phyloP scores from a whole-genome alignment of 2,113 vertebrate genomes.

The Dasyornis broadbenti region DNA sequence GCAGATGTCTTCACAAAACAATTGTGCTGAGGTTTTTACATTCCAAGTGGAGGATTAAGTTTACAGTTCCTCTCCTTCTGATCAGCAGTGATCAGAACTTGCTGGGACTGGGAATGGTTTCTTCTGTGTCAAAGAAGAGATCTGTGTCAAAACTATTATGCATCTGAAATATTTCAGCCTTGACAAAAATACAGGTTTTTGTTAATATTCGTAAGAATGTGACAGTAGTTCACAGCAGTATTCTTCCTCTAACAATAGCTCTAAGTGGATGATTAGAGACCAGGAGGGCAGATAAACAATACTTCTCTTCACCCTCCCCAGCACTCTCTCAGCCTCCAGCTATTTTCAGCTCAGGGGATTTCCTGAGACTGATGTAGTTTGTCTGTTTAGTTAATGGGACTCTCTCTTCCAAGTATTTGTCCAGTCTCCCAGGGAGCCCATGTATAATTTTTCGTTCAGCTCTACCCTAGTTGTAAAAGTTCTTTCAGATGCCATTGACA shows the following conservation, averaged over 20 bases:
- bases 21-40: background rate
- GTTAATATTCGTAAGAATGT: slow-evolving; percentile 7
- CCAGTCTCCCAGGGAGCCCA: background rate
- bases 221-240: slow-evolving; percentile 28
- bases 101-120: background rate
- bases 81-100: background rate
- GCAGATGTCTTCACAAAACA: slow-evolving; percentile 14
- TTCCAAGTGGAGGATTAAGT: background rate
- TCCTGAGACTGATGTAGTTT: slow-evolving; percentile 39
- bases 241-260: slow-evolving; percentile 49
- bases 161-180: slow-evolving; percentile 34
- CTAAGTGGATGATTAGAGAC: background rate
- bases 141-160: background rate
- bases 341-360: slow-evolving; percentile 58
- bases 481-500: background rate
- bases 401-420: slow-evolving; percentile 45
- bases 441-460: background rate
- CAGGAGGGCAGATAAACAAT: slow-evolving; percentile 38
- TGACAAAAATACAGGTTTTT: slow-evolving; percentile 26
- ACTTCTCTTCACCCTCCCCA: background rate
- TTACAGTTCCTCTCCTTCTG: background rate
- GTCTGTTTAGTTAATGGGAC: slow-evolving; percentile 9
- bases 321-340: slow-evolving; percentile 4
- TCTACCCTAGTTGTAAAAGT: background rate
- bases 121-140: no score